These are phyloP conservation scores for Lepidurus couesii DNA, from an alignment of 1,140 invertebrate species.

Conservation along the genomic window DNA sequence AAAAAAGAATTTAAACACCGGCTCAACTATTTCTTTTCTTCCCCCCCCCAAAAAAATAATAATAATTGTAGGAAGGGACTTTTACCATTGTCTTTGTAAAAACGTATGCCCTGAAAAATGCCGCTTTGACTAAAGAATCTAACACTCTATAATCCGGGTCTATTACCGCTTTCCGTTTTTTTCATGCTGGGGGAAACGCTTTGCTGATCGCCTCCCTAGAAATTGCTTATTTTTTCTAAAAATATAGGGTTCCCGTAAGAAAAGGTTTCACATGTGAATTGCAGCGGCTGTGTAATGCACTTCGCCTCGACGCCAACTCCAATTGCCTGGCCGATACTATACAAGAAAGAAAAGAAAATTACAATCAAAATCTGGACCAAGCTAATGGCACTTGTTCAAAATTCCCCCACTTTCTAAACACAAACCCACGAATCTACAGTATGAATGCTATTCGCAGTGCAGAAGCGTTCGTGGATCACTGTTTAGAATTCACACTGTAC, in stretches of 20 bases:
- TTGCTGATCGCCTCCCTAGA: neutral
- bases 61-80: neutral
- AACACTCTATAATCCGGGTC: neutral
- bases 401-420: neutral
- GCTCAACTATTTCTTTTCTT: neutral
- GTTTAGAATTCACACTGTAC: neutral
- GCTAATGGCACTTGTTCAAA: neutral
- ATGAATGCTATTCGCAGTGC: neutral
- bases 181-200: neutral
- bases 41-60: neutral
- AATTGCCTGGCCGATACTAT: conserved; percentile 89
- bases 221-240: neutral
- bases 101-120: conserved; percentile 1
- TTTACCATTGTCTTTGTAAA: neutral
- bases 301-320: conserved; percentile 80
- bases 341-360: conserved; percentile 42
- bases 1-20: too few species aligned
- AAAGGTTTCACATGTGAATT: conserved; percentile 73
- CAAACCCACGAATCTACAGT: neutral
- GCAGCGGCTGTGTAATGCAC: conserved; percentile 85
- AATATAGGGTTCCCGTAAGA: neutral
- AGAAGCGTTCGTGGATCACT: neutral
- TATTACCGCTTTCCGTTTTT: neutral
- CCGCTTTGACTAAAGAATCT: neutral
- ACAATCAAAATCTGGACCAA: conserved; percentile 69